Evolutionary conservation across 2,888 invertebrate species (phyloP).

Genomic region (Hymenopus coronatus): DNA sequence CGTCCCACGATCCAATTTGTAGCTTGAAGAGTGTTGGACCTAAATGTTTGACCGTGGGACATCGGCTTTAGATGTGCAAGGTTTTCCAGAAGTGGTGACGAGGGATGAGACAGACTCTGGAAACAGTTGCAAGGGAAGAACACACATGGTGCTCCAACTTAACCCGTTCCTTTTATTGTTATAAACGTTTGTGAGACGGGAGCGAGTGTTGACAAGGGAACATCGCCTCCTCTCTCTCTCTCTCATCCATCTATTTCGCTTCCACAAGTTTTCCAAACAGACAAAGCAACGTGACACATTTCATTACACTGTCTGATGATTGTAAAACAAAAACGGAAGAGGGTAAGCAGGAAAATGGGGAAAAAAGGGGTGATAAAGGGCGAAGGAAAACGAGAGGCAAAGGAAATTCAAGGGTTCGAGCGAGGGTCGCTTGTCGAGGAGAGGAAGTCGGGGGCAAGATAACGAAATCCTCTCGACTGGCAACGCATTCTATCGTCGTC

Average conservation of each 20-base stretch:
- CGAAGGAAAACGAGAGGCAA: background rate
- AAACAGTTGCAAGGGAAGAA: background rate
- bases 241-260: conserved; percentile 20
- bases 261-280: background rate
- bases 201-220: background rate
- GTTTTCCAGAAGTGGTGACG: too few species aligned
- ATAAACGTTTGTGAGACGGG: background rate
- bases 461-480: background rate
- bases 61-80: too few species aligned
- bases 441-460: background rate
- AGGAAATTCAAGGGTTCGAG: background rate
- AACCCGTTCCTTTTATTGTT: background rate
- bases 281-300: conserved; percentile 17
- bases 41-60: too few species aligned
- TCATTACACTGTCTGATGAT: conserved; percentile 16
- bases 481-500: background rate
- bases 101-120: background rate
- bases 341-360: background rate
- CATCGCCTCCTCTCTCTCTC: background rate
- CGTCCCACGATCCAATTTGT: too few species aligned
- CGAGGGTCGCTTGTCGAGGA: background rate
- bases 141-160: too few species aligned
- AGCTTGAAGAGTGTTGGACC: too few species aligned
- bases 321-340: conserved; percentile 9
- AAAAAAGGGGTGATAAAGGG: background rate